phyloP scores from a whole-genome alignment of 2,113 vertebrate genomes.

The Dunckerocampus dactyliophorus region DNA sequence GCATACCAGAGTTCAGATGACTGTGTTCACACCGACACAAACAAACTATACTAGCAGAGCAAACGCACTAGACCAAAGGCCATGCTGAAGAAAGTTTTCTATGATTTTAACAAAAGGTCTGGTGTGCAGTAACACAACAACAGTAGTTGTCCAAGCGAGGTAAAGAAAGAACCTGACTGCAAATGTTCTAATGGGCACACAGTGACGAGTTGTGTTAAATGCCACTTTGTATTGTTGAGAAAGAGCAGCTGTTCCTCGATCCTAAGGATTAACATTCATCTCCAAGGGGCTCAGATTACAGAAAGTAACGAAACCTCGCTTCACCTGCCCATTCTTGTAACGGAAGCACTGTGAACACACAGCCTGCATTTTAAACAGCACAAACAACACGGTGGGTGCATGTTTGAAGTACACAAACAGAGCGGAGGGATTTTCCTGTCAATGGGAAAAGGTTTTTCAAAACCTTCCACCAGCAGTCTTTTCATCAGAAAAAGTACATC shows the following conservation, averaged over 20 bases:
- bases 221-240: conserved; percentile 23
- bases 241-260: conserved; percentile 25
- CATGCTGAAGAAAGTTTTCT: neutral
- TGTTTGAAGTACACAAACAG: neutral
- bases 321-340: conserved; percentile 45
- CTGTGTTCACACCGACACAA: neutral
- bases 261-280: conserved; percentile 23
- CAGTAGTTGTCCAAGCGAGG: neutral
- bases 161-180: conserved; percentile 2
- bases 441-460: conserved; percentile 15
- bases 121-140: neutral
- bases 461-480: conserved; percentile 14
- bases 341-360: conserved; percentile 15
- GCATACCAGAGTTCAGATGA: too few relatives aligned
- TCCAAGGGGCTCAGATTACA: conserved; percentile 20
- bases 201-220: conserved; percentile 21
- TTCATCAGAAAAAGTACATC: conserved; percentile 8
- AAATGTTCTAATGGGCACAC: neutral
- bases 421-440: conserved; percentile 13
- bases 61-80: neutral
- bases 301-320: conserved; percentile 13
- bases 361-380: conserved; percentile 19
- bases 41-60: neutral
- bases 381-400: conserved; percentile 4
- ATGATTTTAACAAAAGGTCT: neutral